These are phyloP conservation scores for Bungarus multicinctus DNA, from an alignment of 2,113 vertebrate genomes.

Conservation along the genomic window DNA sequence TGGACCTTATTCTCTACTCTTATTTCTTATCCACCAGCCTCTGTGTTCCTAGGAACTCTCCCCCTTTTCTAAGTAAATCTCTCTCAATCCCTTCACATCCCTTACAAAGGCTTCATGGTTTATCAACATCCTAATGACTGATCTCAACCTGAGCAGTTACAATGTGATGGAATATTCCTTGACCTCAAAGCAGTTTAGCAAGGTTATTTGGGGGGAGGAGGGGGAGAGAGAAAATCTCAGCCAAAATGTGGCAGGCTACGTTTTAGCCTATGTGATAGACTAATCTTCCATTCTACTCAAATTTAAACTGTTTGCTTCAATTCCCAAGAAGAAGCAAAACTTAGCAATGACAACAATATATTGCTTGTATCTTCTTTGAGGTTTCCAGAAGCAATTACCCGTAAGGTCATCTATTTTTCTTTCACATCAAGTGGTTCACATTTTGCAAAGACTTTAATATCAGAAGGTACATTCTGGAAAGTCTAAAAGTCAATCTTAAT, in stretches of 20 bases:
- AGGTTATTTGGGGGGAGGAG: neutral
- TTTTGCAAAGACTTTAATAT: neutral
- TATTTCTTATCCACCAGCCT: neutral
- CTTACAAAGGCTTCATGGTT: neutral
- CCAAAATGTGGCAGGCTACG: neutral
- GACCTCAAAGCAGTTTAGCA: neutral
- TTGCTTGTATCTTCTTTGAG: neutral
- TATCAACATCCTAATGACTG: neutral
- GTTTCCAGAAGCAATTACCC: constrained; percentile 9
- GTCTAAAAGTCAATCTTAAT: constrained; percentile 20
- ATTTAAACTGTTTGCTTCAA: neutral
- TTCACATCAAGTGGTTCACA: constrained; percentile 9
- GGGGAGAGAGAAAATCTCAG: neutral
- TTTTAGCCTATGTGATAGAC: neutral
- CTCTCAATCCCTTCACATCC: neutral
- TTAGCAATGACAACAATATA: neutral
- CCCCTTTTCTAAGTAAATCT: neutral
- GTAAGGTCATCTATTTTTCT: constrained; percentile 22
- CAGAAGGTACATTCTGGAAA: constrained; percentile 7
- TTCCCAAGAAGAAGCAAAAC: constrained; percentile 18
- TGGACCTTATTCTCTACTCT: neutral
- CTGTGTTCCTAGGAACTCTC: too few species aligned
- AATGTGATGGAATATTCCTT: neutral
- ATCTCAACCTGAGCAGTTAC: neutral
- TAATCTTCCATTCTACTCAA: neutral